Evolutionary conservation across 1,140 invertebrate genomes (phyloP), one percentile per base, ranked within the genome.

Genomic region (Hyles euphorbiae): DNA sequence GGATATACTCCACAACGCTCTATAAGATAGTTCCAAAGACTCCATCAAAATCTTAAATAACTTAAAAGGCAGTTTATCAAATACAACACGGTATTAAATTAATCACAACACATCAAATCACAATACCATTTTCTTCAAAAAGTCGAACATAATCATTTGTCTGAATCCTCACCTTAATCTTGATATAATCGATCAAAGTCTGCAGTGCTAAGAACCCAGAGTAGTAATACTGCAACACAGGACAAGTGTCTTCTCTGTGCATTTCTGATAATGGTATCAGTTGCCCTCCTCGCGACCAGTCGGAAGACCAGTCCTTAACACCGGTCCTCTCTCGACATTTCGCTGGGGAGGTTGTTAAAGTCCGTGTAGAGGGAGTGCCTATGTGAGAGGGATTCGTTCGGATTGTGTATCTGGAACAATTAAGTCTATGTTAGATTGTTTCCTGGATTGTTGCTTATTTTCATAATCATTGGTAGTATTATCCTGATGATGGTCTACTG

Each of bases 201-300:
- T 95, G 94, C 56, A 95, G 72, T 2, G 93, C 93, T 55, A 94
- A 78, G 74, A 95, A 95, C n/a, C 93, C 93, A 2, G 93, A 94
- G 67, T 92, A 92, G 76, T 93, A 93, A 76, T 95, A 95, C 83
- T 94, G 92, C 67, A 94, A 93, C 1, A 93, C 93, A 1, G 94
- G 94, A 77, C 94, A 95, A 2, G 91, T 92, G 60, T 88, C 81
- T 34, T 88, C 82, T 0, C 79, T 60, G 34, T 83, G 77, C 81
- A 87, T 82, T 60, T 93, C 92, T 0, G 92, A 92, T 0, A 91
- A 89, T 60, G 94, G 92, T 60, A 94, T 92, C 3, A 93, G 91
- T 50, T 92, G 84, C 2, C 92, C 88, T 0, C 91, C 91, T 7
- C 90, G 87, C 43, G 92, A 90, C 92, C 92, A 93, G 74, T 92